A percentile compares a stretch with the other conserved stretches of the same genome.
Evolutionary conservation across 2,113 vertebrate species (phyloP).

Genomic region (Odocoileus hemionus): DNA sequence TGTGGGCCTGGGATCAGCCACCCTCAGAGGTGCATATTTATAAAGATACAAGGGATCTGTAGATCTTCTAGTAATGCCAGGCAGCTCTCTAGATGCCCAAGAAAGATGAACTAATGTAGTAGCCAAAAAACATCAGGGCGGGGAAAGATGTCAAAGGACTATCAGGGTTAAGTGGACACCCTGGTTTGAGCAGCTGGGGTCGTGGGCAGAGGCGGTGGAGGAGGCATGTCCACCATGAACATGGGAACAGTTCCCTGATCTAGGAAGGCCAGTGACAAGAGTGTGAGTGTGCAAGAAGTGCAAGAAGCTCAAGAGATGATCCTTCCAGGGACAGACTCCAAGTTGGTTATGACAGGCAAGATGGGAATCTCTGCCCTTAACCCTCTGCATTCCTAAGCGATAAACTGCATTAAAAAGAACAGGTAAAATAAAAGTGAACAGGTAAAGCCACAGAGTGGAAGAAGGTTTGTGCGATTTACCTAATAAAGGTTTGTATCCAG

Average conservation of each 20-base stretch:
- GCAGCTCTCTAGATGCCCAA: background rate
- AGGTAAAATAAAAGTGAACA: background rate
- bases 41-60: background rate
- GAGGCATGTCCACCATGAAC: background rate
- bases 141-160: background rate
- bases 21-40: background rate
- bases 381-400: background rate
- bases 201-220: accelerated
- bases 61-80: background rate
- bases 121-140: background rate
- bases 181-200: background rate
- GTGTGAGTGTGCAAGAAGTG: background rate
- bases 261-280: background rate
- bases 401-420: background rate
- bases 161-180: background rate
- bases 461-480: background rate
- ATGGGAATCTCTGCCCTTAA: background rate
- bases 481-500: background rate
- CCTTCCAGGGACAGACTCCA: background rate
- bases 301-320: background rate
- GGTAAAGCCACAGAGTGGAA: background rate
- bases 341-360: background rate
- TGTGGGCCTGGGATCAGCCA: background rate
- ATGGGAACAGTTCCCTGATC: background rate
- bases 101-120: background rate